phyloP scores from a whole-genome alignment of 2,888 invertebrate species.

The Macrosiphum euphorbiae region DNA sequence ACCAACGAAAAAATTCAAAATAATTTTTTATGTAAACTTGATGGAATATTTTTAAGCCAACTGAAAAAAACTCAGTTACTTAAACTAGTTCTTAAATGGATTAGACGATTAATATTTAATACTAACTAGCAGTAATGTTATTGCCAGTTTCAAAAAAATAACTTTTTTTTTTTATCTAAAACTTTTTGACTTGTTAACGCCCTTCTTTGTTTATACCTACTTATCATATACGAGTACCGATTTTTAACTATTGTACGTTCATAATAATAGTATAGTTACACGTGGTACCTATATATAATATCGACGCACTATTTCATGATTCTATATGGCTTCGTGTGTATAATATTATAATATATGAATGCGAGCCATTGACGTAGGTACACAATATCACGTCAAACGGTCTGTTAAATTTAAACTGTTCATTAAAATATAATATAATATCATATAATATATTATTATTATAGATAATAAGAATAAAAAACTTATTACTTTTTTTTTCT shows the following conservation, averaged over 20 bases:
- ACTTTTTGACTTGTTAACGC: background rate
- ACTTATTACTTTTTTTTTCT: background rate
- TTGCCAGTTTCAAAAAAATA: background rate
- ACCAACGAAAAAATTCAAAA: background rate
- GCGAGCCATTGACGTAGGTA: background rate
- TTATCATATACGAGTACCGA: background rate
- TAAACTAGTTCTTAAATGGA: background rate
- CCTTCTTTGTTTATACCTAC: background rate
- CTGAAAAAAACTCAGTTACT: background rate
- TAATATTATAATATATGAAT: background rate
- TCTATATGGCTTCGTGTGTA: slow-evolving; percentile 22
- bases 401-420: slow-evolving; percentile 33
- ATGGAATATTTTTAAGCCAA: background rate
- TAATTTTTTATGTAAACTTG: background rate
- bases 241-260: background rate
- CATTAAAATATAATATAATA: background rate
- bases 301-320: background rate
- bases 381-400: background rate
- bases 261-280: background rate
- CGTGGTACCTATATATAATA: background rate
- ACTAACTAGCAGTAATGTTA: background rate
- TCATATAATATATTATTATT: background rate
- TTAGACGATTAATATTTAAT: background rate
- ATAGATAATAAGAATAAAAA: background rate
- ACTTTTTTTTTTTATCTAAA: background rate